phyloP scores from a whole-genome alignment of 2,113 vertebrate genomes.

The Chaetops frenatus region DNA sequence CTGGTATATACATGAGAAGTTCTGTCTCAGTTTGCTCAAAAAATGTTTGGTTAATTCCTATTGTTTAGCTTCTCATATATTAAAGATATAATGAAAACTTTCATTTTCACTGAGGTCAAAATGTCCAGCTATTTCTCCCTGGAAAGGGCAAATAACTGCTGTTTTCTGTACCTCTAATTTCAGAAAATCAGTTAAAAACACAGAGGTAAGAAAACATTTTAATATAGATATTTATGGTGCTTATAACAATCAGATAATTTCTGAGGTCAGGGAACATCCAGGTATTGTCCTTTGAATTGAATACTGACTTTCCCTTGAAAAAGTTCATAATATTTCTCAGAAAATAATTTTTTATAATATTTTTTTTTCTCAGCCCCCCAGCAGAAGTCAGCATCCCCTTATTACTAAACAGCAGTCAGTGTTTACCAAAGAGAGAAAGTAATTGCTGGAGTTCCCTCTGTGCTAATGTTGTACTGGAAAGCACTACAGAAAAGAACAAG shows the following conservation, averaged over 20 bases:
- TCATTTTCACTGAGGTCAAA: background rate
- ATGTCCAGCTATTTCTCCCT: background rate
- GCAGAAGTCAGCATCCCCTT: background rate
- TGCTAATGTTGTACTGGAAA: background rate
- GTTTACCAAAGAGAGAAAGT: background rate
- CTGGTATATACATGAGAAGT: background rate
- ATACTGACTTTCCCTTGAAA: background rate
- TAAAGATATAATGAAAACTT: background rate
- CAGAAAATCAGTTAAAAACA: background rate
- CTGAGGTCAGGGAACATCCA: background rate
- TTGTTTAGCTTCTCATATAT: background rate
- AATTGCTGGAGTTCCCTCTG: background rate
- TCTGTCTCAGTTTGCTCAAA: background rate
- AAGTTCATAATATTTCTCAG: background rate
- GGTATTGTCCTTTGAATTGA: background rate
- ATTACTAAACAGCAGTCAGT: background rate
- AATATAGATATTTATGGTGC: background rate
- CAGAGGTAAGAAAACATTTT: background rate
- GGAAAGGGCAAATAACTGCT: background rate
- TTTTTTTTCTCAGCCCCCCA: background rate
- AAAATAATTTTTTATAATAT: background rate
- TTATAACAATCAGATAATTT: background rate
- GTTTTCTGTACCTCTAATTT: background rate
- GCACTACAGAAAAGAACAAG: background rate
- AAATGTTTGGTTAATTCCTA: background rate